Percentiles rank a stretch among this genome's conserved stretches.
Conservation (phyloP, 1,140 invertebrate genomes). For the Chironomus tepperi region DNA sequence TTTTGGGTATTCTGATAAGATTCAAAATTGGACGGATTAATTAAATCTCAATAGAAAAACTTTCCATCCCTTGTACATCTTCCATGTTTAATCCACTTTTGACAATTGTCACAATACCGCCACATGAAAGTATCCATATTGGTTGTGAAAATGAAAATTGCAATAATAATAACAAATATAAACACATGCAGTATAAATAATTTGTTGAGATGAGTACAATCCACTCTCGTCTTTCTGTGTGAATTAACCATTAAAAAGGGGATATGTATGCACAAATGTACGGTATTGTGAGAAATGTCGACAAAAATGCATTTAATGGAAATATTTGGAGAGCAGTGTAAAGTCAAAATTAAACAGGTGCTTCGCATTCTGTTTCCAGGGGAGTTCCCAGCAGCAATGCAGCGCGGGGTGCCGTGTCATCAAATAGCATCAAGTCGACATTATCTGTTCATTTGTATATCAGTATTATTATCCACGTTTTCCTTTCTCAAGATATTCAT, state of each 20-base stretch:
- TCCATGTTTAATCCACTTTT: no score
- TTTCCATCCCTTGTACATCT: no score
- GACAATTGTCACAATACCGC: no score
- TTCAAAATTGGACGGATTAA: no score
- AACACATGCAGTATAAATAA: neutral
- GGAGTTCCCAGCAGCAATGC: conserved; percentile 84
- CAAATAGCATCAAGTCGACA: conserved; percentile 55
- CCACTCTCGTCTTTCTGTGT: no score
- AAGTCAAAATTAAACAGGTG: conserved; percentile 43
- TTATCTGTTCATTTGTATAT: conserved; percentile 59
- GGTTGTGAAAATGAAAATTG: no score
- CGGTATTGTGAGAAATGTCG: no score
- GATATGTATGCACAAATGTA: neutral
- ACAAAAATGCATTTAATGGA: neutral
- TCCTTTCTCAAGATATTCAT: conserved; percentile 1
- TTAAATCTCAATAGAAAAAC: no score
- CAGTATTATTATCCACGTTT: conserved; percentile 37
- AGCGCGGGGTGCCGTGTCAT: conserved; percentile 70
- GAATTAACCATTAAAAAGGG: no score
- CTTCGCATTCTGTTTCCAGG: conserved; percentile 60
- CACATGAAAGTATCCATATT: no score
- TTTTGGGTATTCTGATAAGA: no score
- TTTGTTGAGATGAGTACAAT: neutral
- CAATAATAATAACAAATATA: neutral
- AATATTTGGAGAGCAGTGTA: conserved; percentile 37